Evolutionary conservation across 92 coral and sea anemone species (phyloP).

Genomic region (Porites lobata): DNA sequence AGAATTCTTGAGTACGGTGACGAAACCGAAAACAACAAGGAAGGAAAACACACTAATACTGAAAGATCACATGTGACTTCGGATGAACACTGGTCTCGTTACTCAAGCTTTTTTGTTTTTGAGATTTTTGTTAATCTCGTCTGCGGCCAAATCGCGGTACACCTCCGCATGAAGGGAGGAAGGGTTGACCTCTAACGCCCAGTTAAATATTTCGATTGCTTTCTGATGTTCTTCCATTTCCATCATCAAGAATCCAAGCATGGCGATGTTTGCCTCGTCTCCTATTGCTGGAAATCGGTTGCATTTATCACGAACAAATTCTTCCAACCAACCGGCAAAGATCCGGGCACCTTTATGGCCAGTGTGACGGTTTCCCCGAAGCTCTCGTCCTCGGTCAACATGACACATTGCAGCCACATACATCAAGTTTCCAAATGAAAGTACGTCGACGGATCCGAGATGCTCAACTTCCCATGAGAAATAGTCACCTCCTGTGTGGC

Average conservation of each 20-base stretch:
- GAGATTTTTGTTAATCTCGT: constrained; percentile 36
- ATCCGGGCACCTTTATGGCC: constrained; percentile 35
- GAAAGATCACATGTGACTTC: constrained; percentile 10
- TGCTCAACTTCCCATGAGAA: constrained; percentile 47
- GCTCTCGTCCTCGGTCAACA: constrained; percentile 36
- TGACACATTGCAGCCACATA: constrained; percentile 46
- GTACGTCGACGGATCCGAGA: constrained; percentile 29
- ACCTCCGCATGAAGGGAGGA: constrained; percentile 30
- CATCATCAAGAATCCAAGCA: constrained; percentile 41
- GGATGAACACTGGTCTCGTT: constrained; percentile 21
- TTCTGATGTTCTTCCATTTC: constrained; percentile 42
- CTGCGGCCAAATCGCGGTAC: constrained; percentile 48
- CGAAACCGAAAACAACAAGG: too few relatives aligned
- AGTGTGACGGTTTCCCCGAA: constrained; percentile 48
- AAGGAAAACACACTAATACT: background rate
- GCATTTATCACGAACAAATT: constrained; percentile 45
- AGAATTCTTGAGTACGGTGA: too few relatives aligned
- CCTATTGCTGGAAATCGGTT: constrained; percentile 34
- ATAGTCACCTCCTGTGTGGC: constrained; percentile 38
- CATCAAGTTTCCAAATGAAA: constrained; percentile 47
- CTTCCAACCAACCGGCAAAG: constrained; percentile 35
- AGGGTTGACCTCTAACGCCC: constrained; percentile 30
- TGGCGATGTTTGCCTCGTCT: constrained; percentile 31
- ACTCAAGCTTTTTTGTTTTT: constrained; percentile 8
- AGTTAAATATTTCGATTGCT: constrained; percentile 43